phyloP scores from a whole-genome alignment of 2,888 invertebrate species.

The Heliconius hortense region DNA sequence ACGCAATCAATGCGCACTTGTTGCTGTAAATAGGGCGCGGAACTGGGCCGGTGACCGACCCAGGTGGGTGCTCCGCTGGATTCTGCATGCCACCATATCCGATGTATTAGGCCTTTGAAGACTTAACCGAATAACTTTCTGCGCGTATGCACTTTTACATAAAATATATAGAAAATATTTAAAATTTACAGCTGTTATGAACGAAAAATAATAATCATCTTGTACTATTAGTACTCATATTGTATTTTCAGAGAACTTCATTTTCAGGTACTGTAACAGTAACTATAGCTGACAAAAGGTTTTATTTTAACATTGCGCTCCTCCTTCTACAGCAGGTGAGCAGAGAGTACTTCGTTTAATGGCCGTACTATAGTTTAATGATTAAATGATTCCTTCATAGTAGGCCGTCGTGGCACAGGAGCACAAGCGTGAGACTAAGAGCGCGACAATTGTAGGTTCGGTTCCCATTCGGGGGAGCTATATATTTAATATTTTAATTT shows the following conservation, averaged over 20 bases:
- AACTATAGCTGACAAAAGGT: not conserved
- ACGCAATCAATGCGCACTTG: constrained; percentile 55
- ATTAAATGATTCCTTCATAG: no score
- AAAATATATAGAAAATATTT: not conserved
- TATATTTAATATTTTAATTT: not conserved
- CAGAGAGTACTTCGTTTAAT: not conserved
- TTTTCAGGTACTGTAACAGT: no score
- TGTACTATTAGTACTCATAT: no score
- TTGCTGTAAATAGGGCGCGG: constrained; percentile 61
- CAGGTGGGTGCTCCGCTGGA: constrained; percentile 32
- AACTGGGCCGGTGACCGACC: constrained; percentile 60
- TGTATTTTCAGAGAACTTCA: no score
- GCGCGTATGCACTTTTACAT: not conserved
- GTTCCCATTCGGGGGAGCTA: no score
- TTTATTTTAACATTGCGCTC: not conserved
- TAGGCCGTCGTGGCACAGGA: not conserved
- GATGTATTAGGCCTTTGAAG: constrained; percentile 9
- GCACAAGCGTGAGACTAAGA: not conserved
- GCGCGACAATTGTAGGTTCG: no score
- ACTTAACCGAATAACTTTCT: not conserved
- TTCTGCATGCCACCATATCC: constrained; percentile 24
- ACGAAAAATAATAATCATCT: no score
- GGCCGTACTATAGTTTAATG: no score
- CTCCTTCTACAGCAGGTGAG: not conserved
- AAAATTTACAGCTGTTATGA: not conserved